phyloP scores from a whole-genome alignment of 2,797 vertebrate genomes.

The Sebastiscus albofasciatus region DNA sequence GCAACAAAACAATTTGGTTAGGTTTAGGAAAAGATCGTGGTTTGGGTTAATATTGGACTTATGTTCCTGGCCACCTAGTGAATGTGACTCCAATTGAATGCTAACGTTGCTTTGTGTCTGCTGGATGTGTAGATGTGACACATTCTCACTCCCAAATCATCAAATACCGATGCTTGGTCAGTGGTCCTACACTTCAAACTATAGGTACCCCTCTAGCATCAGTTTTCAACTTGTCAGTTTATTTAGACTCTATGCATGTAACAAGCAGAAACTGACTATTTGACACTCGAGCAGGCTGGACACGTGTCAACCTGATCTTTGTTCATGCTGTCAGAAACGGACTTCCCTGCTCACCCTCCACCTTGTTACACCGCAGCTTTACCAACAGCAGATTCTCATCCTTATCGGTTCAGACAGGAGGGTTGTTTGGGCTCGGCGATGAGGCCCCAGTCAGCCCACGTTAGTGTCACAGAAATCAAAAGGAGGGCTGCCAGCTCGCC shows the following conservation, averaged over 20 bases:
- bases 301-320: conserved; percentile 22
- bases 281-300: neutral
- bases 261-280: too few species aligned
- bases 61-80: too few species aligned
- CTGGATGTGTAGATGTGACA: too few species aligned
- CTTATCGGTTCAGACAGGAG: conserved; percentile 39
- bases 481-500: conserved; percentile 34
- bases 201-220: too few species aligned
- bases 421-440: neutral
- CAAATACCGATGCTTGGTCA: too few species aligned
- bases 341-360: neutral
- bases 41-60: neutral
- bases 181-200: too few species aligned
- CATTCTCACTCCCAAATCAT: too few species aligned
- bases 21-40: neutral
- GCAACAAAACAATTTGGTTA: neutral
- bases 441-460: conserved; percentile 44
- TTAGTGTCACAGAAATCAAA: conserved; percentile 53
- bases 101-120: too few species aligned
- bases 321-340: neutral
- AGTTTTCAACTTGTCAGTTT: too few species aligned
- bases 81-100: too few species aligned
- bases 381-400: conserved; percentile 36
- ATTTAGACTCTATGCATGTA: too few species aligned
- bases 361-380: conserved; percentile 6